Percentiles rank a stretch among this genome's conserved stretches.
Conservation (phyloP, 1,140 invertebrate species). For the Drosophila seguyi region DNA sequence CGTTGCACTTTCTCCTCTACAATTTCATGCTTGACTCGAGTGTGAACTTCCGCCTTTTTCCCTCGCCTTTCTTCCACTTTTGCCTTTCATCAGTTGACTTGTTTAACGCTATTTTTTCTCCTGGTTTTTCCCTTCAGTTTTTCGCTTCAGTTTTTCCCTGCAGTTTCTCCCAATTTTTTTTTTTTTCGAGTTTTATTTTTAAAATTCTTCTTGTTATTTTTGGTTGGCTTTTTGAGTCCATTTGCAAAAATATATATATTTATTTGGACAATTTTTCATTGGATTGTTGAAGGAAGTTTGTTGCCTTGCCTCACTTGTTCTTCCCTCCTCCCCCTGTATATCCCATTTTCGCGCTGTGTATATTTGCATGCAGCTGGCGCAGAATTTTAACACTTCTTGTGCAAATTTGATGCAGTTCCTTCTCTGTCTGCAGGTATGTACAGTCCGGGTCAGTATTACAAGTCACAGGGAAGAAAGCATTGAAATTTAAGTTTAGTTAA, state of each 20-base stretch:
- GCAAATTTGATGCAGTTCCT: constrained; percentile 67
- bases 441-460: constrained; percentile 16
- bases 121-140: neutral
- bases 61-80: constrained; percentile 4
- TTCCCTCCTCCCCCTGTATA: neutral
- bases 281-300: constrained; percentile 39
- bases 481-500: too few relatives aligned
- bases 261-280: constrained; percentile 54
- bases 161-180: constrained; percentile 4
- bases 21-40: constrained; percentile 55
- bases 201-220: constrained; percentile 6
- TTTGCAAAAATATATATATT: constrained; percentile 51
- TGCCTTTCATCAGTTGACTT: constrained; percentile 42
- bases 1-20: constrained; percentile 55
- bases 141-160: neutral
- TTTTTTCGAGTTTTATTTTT: constrained; percentile 7
- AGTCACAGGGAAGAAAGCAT: neutral
- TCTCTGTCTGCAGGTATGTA: constrained; percentile 33
- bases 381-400: constrained; percentile 77
- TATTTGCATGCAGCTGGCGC: constrained; percentile 68
- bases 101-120: constrained; percentile 11
- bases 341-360: constrained; percentile 18
- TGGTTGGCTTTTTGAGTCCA: constrained; percentile 21
- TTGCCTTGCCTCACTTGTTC: neutral
- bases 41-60: constrained; percentile 21